phyloP scores from a whole-genome alignment of 2,113 vertebrate genomes.

The Pelmatolapia mariae region DNA sequence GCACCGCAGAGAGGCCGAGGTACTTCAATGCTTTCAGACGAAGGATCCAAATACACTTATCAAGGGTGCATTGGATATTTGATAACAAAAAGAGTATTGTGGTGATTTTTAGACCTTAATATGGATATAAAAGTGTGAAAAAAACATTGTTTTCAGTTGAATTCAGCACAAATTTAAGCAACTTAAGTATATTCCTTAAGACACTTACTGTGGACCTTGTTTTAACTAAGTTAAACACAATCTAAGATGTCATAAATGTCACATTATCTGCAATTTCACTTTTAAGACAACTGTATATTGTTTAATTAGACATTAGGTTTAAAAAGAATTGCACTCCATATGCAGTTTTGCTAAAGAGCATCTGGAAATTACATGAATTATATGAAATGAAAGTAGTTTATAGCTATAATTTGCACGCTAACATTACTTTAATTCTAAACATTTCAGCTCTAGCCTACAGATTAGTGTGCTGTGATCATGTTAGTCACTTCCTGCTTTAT shows the following conservation, averaged over 20 bases:
- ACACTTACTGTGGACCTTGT: not conserved
- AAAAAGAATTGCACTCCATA: not conserved
- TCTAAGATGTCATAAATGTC: not conserved
- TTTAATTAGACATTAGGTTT: not conserved
- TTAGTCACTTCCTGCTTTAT: not conserved
- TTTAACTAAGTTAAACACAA: not conserved
- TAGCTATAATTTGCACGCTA: not conserved
- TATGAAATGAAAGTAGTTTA: not conserved
- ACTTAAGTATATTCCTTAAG: not conserved
- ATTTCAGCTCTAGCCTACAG: not conserved
- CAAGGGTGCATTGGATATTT: not conserved
- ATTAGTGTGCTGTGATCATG: not conserved
- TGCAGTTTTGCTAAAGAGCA: not conserved
- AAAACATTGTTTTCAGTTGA: not conserved
- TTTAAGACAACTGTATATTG: not conserved
- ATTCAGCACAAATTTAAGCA: not conserved
- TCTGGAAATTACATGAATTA: not conserved
- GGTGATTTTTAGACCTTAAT: not conserved
- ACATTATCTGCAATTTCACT: not conserved
- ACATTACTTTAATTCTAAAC: not conserved
- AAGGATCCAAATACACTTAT: not conserved
- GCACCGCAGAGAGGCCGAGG: not conserved
- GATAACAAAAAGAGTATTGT: not conserved
- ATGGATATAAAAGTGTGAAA: not conserved
- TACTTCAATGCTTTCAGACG: not conserved